These are phyloP conservation scores for Alviniconcha marisindica DNA, from an alignment of 1,140 invertebrate genomes.

Conservation along the genomic window DNA sequence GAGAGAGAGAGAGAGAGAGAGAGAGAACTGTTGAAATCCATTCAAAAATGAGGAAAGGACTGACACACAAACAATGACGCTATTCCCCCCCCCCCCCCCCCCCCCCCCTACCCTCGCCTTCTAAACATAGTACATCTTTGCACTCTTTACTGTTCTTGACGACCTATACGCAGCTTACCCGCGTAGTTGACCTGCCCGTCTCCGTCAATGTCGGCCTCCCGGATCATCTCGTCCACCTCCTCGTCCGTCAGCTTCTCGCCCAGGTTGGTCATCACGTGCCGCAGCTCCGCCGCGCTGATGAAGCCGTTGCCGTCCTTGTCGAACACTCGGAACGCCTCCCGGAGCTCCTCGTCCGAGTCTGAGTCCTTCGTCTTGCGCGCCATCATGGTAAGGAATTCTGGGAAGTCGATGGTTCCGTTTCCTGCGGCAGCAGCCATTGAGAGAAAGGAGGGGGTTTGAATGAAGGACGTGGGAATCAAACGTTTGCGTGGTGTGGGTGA, in stretches of 20 bases:
- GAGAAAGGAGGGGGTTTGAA: too few species aligned
- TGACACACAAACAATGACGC: too few species aligned
- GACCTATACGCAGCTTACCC: conserved; percentile 46
- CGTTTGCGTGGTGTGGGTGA: too few species aligned
- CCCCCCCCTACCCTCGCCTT: too few species aligned
- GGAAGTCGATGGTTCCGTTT: conserved; percentile 99
- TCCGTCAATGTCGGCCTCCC: conserved; percentile 92
- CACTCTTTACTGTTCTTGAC: too few species aligned
- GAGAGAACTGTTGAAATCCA: too few species aligned
- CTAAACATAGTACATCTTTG: too few species aligned
- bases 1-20: too few species aligned
- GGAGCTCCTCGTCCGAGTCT: conserved; percentile 96
- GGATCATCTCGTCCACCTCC: conserved; percentile 95
- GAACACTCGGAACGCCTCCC: conserved; percentile 98
- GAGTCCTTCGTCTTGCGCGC: conserved; percentile 99
- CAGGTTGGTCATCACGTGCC: conserved; percentile 89
- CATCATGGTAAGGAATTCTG: conserved; percentile 91
- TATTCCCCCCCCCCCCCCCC: too few species aligned
- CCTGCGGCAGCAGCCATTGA: too few species aligned
- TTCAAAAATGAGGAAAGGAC: too few species aligned
- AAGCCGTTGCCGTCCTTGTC: conserved; percentile 98
- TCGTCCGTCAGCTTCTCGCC: conserved; percentile 91
- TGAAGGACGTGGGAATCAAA: too few species aligned
- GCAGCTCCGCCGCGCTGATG: conserved; percentile 64
- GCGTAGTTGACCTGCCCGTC: conserved; percentile 78